Evolutionary conservation across 2,113 vertebrate species (phyloP), one percentile per base, ranked within the genome.

Genomic region (Pelecanoides urinatrix): DNA sequence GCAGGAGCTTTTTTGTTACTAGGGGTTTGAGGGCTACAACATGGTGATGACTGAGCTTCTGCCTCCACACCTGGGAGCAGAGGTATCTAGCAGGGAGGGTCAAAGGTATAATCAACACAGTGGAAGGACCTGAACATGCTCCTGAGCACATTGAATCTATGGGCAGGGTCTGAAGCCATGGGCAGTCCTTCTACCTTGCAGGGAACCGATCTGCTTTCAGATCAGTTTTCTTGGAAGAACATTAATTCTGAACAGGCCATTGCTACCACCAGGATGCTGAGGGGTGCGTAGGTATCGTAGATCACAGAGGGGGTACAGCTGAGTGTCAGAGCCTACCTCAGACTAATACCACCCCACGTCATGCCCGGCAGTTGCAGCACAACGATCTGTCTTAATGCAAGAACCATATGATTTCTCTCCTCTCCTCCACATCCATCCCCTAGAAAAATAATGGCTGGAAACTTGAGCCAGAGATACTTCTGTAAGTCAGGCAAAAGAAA

Each of bases 281-380:
- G 38, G 16, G 10, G 16, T 55, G n/a, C 1, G 0, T 26, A 21
- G 36, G 13, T 47, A 11, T 19, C 1, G 0, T n/a, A 80, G 29
- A 49, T 72, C 22, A 63, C 5, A 2, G 22, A 58, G 6, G 3
- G 17, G 34, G 42, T 45, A 49, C 2, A 1, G 9, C 34, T 62
- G 42, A 53, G 20, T 26, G 36, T 72, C 6, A 1, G 32, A 84
- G 23, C 10, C 38, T 42, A 34, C 40, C 50, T 88, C 71, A 81
- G 38, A 32, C 13, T 77, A 52, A 86, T 12, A 10, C 20, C 9
- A 67, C 50, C 36, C 36, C 42, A 29, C 1, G 0, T 47, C 18
- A 40, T 25, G 47, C 19, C 29, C 4, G 0, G 47, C n/a, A 89
- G 47, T 34, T 90, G 67, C 50, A 59, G 79, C n/a, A 62, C 55